A percentile compares a stretch with the other conserved stretches of the same genome.
These are phyloP conservation scores for Platichthys stellatus DNA, from an alignment of 2,113 vertebrate species.

Conservation along the genomic window DNA sequence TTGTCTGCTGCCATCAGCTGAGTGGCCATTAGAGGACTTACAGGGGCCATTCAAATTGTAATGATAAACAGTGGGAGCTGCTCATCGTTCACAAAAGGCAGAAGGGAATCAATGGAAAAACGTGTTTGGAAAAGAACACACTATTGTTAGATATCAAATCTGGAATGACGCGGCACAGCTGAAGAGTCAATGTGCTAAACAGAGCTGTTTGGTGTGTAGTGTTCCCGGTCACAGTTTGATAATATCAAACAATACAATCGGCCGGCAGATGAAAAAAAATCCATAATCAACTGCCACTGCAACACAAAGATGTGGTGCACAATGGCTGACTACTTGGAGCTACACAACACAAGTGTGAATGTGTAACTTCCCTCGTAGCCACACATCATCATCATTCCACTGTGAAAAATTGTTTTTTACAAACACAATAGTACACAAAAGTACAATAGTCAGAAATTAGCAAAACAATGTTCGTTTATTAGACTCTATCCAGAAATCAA, in stretches of 20 bases:
- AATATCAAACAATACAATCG: slow-evolving; percentile 7
- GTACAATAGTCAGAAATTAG: no score
- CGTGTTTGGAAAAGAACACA: slow-evolving; percentile 1
- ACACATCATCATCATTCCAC: no score
- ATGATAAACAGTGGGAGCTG: slow-evolving; percentile 45
- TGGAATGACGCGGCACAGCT: neutral
- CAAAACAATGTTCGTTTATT: no score
- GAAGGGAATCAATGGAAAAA: slow-evolving; percentile 18
- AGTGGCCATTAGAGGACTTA: slow-evolving; percentile 65
- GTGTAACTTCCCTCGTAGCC: no score
- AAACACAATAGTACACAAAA: no score
- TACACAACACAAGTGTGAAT: no score
- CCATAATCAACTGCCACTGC: slow-evolving; percentile 5
- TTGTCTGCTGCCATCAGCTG: slow-evolving; percentile 61
- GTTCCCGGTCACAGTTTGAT: neutral
- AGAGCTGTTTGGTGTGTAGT: neutral
- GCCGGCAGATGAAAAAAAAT: slow-evolving; percentile 1
- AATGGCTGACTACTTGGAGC: no score
- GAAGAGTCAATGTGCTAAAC: neutral
- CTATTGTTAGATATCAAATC: neutral
- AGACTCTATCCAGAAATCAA: no score
- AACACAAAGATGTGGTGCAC: no score
- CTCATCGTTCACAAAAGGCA: slow-evolving; percentile 38
- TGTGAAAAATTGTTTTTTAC: no score
- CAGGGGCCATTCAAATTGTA: slow-evolving; percentile 42